Evolutionary conservation across 2,888 invertebrate genomes (phyloP), one percentile per base, ranked within the genome.

Genomic region (Idaea straminata): DNA sequence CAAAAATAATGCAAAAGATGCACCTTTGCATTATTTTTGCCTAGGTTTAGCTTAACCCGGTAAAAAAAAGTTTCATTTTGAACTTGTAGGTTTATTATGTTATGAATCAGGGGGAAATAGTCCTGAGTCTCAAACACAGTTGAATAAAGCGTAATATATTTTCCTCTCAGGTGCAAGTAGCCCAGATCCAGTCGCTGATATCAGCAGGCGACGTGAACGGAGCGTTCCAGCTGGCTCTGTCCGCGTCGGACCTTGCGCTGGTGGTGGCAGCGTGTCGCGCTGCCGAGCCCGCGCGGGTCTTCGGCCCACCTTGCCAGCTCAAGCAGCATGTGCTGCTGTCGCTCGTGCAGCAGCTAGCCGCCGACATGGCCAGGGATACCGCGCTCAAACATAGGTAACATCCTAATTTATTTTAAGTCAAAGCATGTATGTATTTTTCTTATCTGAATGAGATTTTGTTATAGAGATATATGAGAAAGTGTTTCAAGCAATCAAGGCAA

Each of bases 271-370:
- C 98, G 13, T 97, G 99, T 85, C 96, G 97, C 79, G 94, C 95
- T 69, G 97, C 97, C 25, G 96, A 97, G 81, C 96, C 97, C 0
- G 94, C 94, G 65, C 94, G 94, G 69, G 96, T 98, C 69, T 97
- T 99, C 89, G 94, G 94, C 7, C 94, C 94, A 72, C 94, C 95
- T 15, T 97, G 97, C 83, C 72, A 78, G 72, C 94, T 98, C 66
- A 96, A 96, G 74, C 98, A 98, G 86, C 97, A 97, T 77, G 98
- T 98, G 67, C 93, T 99, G 72, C 93, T 99, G 63, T 98, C 99
- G 4, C 94, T 99, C 36, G 97, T 99, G 77, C 98, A 99, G 86
- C 99, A 99, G 88, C 95, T 99, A 7, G 97, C 98, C 1, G 96
- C 97, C 0, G 98, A 99, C 84, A 95, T 99, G 91, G 93, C 94